These are phyloP conservation scores for Drosophila nasuta DNA, from an alignment of 1,140 invertebrate species.

Conservation along the genomic window DNA sequence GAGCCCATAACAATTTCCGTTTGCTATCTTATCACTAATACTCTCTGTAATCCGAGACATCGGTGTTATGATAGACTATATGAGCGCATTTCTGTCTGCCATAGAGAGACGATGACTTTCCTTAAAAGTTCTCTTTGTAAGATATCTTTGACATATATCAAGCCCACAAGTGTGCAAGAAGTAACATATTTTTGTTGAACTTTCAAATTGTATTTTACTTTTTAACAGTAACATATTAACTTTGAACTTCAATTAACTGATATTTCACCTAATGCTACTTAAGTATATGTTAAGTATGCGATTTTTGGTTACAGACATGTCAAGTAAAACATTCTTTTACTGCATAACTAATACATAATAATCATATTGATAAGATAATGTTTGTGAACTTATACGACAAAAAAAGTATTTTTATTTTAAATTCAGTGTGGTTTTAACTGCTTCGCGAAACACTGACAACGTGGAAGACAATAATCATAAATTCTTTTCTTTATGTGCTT, in stretches of 20 bases:
- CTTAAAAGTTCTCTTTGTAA: slow-evolving; percentile 4
- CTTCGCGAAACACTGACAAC: slow-evolving; percentile 34
- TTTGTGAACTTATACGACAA: slow-evolving; percentile 18
- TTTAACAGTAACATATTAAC: too few species aligned
- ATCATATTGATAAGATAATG: slow-evolving; percentile 64
- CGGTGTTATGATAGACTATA: background rate
- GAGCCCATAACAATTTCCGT: slow-evolving; percentile 17
- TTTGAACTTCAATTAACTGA: too few species aligned
- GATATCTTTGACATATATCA: background rate
- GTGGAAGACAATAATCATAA: slow-evolving; percentile 13
- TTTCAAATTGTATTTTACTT: too few species aligned
- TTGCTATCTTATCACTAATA: slow-evolving; percentile 41
- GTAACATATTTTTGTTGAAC: too few species aligned
- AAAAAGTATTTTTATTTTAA: slow-evolving; percentile 32
- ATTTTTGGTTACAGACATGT: slow-evolving; percentile 53
- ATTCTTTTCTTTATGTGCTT: background rate
- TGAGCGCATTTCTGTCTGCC: background rate
- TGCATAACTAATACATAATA: slow-evolving; percentile 47
- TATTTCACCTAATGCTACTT: too few species aligned
- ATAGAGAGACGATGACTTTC: slow-evolving; percentile 5
- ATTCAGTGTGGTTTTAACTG: slow-evolving; percentile 36
- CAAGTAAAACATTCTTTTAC: slow-evolving; percentile 48
- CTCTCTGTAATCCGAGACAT: slow-evolving; percentile 35
- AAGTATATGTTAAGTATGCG: background rate
- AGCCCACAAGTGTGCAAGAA: background rate